phyloP scores from a whole-genome alignment of 2,113 vertebrate species.

The Mesoclemmys tuberculata region DNA sequence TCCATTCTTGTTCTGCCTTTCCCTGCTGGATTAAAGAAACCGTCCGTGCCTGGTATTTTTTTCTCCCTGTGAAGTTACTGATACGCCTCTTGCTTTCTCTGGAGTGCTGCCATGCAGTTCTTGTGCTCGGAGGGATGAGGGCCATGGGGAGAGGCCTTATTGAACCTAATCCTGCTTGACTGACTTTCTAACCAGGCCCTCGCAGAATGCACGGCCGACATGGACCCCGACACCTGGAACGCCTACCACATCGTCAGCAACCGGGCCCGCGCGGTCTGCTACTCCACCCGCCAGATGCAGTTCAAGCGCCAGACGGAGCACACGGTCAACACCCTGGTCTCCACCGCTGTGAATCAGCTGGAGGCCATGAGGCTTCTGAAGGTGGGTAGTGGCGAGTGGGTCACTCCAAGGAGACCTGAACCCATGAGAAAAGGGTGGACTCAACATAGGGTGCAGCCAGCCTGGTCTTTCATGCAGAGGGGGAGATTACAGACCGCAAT shows the following conservation, averaged over 20 bases:
- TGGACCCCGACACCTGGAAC: slow-evolving; percentile 87
- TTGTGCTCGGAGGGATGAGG: background rate
- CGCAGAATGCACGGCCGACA: slow-evolving; percentile 80
- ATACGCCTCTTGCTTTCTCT: background rate
- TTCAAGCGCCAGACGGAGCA: slow-evolving; percentile 81
- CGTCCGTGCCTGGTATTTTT: too few relatives aligned
- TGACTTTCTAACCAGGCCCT: slow-evolving; percentile 70
- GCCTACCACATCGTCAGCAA: slow-evolving; percentile 89
- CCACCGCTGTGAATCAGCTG: slow-evolving; percentile 81
- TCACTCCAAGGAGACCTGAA: too few relatives aligned
- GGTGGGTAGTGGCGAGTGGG: slow-evolving; percentile 47
- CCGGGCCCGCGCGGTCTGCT: slow-evolving; percentile 84
- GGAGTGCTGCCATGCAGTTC: background rate
- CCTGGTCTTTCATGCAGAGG: too few relatives aligned
- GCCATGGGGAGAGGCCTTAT: background rate
- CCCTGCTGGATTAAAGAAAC: background rate
- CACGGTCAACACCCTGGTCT: slow-evolving; percentile 83
- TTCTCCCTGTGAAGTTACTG: background rate
- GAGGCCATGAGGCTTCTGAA: slow-evolving; percentile 84
- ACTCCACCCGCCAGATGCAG: slow-evolving; percentile 83
- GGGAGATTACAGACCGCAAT: background rate
- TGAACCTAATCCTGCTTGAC: background rate
- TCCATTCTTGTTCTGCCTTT: background rate
- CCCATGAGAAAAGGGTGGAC: background rate
- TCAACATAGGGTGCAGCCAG: background rate